These are phyloP conservation scores for Paramormyrops kingsleyae DNA, from an alignment of 2,113 vertebrate genomes.

Conservation along the genomic window DNA sequence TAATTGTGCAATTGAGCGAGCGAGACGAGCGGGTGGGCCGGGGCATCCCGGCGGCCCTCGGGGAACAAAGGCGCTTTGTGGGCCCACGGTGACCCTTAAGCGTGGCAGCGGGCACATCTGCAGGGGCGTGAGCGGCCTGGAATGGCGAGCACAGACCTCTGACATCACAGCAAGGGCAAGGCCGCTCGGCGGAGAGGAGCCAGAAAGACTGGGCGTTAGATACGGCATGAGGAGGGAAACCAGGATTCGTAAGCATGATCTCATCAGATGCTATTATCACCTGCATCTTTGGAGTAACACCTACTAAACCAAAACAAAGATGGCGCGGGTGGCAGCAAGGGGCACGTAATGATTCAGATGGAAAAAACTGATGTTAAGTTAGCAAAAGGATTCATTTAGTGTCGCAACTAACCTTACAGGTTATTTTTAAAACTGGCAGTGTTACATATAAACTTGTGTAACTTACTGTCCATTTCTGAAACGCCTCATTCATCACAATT, in stretches of 20 bases:
- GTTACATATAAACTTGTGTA: not conserved
- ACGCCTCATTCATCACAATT: not conserved
- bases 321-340: not conserved
- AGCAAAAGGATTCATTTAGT: not conserved
- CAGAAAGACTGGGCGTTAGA: not conserved
- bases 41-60: conserved; percentile 16
- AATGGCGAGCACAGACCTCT: conserved; percentile 16
- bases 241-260: not conserved
- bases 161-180: conserved; percentile 32
- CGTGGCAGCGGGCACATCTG: conserved; percentile 22
- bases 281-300: not conserved
- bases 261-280: not conserved
- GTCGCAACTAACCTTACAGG: not conserved
- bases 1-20: conserved; percentile 30
- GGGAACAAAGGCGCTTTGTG: conserved; percentile 40
- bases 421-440: not conserved
- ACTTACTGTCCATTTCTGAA: not conserved
- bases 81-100: conserved; percentile 23
- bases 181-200: not conserved
- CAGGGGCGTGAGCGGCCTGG: conserved; percentile 5
- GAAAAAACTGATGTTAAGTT: not conserved
- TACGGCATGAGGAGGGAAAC: not conserved
- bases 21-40: conserved; percentile 27
- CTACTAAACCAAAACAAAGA: not conserved
- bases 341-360: not conserved